These are phyloP conservation scores for Matsumyia berberina DNA, from an alignment of 2,888 invertebrate genomes.

Conservation along the genomic window DNA sequence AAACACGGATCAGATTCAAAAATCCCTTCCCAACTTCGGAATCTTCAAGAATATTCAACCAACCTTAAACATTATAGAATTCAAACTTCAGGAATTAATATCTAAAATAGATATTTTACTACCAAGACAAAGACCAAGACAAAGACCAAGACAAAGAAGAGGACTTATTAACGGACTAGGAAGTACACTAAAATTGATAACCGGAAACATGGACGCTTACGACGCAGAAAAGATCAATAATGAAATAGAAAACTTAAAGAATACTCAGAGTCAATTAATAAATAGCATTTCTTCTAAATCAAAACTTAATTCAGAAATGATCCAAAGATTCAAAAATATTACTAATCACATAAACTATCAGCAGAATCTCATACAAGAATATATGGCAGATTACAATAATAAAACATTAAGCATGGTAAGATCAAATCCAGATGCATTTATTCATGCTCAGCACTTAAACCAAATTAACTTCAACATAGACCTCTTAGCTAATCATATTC, in stretches of 20 bases:
- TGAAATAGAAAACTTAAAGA: conserved; percentile 17
- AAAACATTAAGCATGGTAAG: not conserved
- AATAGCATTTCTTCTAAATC: conserved; percentile 15
- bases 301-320: conserved; percentile 33
- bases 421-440: conserved; percentile 2
- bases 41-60: conserved; percentile 4
- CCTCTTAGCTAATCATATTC: conserved; percentile 32
- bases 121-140: not conserved
- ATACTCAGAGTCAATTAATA: not conserved
- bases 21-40: conserved; percentile 8
- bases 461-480: conserved; percentile 42
- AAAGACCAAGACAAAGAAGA: conserved; percentile 43
- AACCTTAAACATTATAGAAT: conserved; percentile 20
- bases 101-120: not conserved
- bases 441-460: conserved; percentile 23
- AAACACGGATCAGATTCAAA: not conserved
- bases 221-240: conserved; percentile 29
- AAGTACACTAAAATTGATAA: conserved; percentile 37
- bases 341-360: conserved; percentile 42
- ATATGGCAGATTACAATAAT: conserved; percentile 10
- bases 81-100: conserved; percentile 34
- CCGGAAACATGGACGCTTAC: conserved; percentile 33
- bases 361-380: conserved; percentile 4
- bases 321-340: conserved; percentile 47
- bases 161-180: conserved; percentile 46